Base-by-base conservation (phyloP, 2,888 invertebrate species). In the Carpatolechia fugitivella region DNA sequence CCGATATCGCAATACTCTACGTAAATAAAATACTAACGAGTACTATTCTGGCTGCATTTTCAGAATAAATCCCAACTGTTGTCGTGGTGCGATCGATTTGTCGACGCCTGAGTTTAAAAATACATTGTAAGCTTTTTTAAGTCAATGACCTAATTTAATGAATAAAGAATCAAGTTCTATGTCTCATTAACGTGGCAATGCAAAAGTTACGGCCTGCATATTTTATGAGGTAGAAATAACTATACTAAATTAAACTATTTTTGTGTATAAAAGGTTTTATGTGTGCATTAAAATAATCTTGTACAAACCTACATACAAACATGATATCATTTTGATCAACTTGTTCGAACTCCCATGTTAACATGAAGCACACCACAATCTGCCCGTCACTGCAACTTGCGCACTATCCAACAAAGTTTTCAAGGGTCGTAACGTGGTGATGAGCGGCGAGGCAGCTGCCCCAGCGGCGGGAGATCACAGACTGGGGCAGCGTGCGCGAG, bases 21-120 rank as follows among this genome's bases (percentile, higher is more conserved):
- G 76, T 84, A 84, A 86, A 89, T 87, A 85, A 88, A 89, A 85
- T 81, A 79, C 82, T 75, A 75, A 77, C 74, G 74, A 76, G 74
- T 70, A 75, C 76, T 65, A 73, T 44, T 70, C 72, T 76, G 70
- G 66, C 71, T 76, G 77, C 76, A 74, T 74, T 81, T 29, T 75
- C 77, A 76, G 72, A 72, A 50, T 29, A 30, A 29, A 46, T 46
- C 20, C 11, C 20, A 7, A 30, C 80, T 73, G 74, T 72, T 77
- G 72, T 24, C 24, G 72, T 72, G 70, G 68, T 65, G 64, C 76
- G 70, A 82, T 85, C 81, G 81, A 84, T 85, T 70, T 70, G 67
- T 66, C 67, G 69, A 69, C 24, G 24, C 11, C 70, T 72, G 72
- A 71, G 68, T 67, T 80, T 80, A 78, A 83, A 41, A 82, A 82